These are phyloP conservation scores for Nemoura dubitans DNA, from an alignment of 2,888 invertebrate species.

Conservation along the genomic window DNA sequence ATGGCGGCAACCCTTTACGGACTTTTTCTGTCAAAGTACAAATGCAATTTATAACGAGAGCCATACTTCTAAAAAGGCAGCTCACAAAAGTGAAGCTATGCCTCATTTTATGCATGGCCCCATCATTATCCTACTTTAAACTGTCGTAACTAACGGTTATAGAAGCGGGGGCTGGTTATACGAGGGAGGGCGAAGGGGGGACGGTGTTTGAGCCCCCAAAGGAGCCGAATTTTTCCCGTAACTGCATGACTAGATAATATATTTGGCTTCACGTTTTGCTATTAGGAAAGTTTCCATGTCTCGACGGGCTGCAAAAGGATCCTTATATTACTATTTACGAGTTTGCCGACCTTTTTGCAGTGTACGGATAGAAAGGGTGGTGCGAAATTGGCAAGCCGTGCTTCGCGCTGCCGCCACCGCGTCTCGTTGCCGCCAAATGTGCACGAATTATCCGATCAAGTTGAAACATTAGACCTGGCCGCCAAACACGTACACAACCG, in stretches of 20 bases:
- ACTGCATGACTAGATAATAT: slow-evolving; percentile 4
- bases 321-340: slow-evolving; percentile 32
- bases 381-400: slow-evolving; percentile 4
- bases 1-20: neutral
- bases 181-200: neutral
- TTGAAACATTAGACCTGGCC: neutral
- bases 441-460: neutral
- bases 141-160: slow-evolving; percentile 37
- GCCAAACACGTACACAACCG: neutral
- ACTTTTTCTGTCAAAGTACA: neutral
- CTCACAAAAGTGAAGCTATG: slow-evolving; percentile 15
- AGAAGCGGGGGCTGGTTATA: neutral
- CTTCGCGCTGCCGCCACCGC: neutral
- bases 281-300: slow-evolving; percentile 32
- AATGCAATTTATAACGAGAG: slow-evolving; percentile 37
- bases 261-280: slow-evolving; percentile 18
- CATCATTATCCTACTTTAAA: slow-evolving; percentile 36
- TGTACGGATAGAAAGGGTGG: neutral
- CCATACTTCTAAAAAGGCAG: neutral
- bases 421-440: neutral
- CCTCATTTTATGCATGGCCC: slow-evolving; percentile 37
- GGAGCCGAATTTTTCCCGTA: neutral
- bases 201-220: neutral
- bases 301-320: slow-evolving; percentile 22
- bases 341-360: neutral